Conservation (phyloP, 2,113 vertebrate genomes). For the Ammodytes dubius region DNA sequence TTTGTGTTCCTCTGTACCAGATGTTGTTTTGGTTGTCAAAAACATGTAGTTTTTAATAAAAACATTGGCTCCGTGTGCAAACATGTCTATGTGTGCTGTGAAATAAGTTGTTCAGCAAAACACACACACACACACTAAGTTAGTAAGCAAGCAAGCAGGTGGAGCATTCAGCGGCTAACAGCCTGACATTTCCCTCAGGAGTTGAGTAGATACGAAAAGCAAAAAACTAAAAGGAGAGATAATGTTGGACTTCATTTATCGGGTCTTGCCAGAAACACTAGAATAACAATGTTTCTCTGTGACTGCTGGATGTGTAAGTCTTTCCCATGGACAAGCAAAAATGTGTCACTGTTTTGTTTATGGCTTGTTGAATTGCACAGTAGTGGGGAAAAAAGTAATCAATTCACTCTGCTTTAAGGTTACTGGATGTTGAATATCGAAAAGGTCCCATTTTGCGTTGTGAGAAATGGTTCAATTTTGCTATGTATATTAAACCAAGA, state of each 20-base stretch:
- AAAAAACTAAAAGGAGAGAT: neutral
- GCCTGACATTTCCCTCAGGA: neutral
- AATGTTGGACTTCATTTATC: neutral
- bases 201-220: neutral
- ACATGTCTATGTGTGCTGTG: no score
- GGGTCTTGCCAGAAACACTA: neutral
- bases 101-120: neutral
- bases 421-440: no score
- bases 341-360: neutral
- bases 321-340: neutral
- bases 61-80: neutral
- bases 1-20: neutral
- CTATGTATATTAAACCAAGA: neutral
- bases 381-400: no score
- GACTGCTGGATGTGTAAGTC: neutral
- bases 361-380: neutral
- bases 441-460: no score
- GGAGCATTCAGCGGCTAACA: slow-evolving; percentile 1
- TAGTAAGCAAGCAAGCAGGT: neutral
- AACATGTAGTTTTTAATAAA: neutral
- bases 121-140: neutral
- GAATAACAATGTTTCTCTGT: neutral
- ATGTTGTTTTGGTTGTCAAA: neutral
- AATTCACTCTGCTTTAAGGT: no score
- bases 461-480: no score